phyloP scores from a whole-genome alignment of 2,888 invertebrate species.

The Xanthia togata region DNA sequence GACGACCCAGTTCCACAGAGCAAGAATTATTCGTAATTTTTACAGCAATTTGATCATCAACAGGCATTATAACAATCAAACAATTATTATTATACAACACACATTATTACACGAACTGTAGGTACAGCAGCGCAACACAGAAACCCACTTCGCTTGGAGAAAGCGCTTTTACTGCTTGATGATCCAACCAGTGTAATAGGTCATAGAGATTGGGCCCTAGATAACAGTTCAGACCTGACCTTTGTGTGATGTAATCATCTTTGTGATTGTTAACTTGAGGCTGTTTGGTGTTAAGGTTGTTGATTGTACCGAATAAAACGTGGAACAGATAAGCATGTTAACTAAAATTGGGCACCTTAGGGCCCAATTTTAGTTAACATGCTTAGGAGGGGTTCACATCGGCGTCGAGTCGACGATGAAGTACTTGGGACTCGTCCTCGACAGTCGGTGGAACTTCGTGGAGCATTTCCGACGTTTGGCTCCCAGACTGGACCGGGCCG shows the following conservation, averaged over 20 bases:
- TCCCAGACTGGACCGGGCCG: too few relatives aligned
- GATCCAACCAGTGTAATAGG: conserved; percentile 85
- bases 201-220: conserved; percentile 76
- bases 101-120: conserved; percentile 47
- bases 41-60: conserved; percentile 41
- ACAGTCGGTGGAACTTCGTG: too few relatives aligned
- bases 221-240: conserved; percentile 39
- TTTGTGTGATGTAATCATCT: conserved; percentile 49
- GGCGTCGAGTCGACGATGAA: too few relatives aligned
- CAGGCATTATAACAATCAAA: conserved; percentile 42
- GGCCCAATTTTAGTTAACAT: too few relatives aligned
- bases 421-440: too few relatives aligned
- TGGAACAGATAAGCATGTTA: neutral
- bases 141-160: conserved; percentile 77
- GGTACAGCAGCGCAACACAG: conserved; percentile 64
- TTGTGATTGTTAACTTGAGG: conserved; percentile 13
- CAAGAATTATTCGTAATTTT: conserved; percentile 52
- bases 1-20: conserved; percentile 43
- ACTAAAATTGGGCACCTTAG: neutral
- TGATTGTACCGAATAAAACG: neutral
- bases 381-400: too few relatives aligned
- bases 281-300: neutral
- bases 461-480: too few relatives aligned
- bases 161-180: conserved; percentile 79
- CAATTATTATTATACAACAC: conserved; percentile 57